phyloP scores from a whole-genome alignment of 2,797 vertebrate genomes.

The Clarias platycephalus region DNA sequence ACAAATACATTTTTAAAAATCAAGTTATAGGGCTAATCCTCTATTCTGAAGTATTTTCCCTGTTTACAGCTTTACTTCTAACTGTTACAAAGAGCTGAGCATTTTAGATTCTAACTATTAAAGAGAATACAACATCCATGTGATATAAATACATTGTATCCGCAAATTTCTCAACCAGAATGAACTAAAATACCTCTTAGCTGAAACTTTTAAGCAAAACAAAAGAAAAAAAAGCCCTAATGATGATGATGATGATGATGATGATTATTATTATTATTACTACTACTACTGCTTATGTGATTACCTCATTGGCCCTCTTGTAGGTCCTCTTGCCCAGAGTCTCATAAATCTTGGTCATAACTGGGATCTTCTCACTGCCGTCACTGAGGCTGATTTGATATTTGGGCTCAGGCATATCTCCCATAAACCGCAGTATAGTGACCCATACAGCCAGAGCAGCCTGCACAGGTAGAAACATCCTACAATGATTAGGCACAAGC shows the following conservation, averaged over 20 bases:
- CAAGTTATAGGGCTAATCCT: not conserved
- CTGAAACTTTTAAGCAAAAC: not conserved
- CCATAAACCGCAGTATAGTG: slow-evolving; percentile 95
- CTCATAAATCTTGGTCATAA: slow-evolving; percentile 99
- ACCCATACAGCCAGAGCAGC: slow-evolving; percentile 95
- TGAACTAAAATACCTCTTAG: not conserved
- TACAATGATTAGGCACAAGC: not conserved
- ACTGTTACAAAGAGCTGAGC: not conserved
- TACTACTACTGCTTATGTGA: not conserved
- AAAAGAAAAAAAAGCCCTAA: not conserved
- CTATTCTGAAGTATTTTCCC: not conserved
- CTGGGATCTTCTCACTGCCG: slow-evolving; percentile 94
- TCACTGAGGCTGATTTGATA: slow-evolving; percentile 87
- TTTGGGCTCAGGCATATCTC: slow-evolving; percentile 91
- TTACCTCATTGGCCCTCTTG: slow-evolving; percentile 92
- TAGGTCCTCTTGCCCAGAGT: slow-evolving; percentile 94
- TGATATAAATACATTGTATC: not conserved
- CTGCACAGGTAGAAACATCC: slow-evolving; percentile 63
- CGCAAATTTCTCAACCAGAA: not conserved
- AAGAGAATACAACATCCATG: not conserved
- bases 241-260: too few relatives aligned
- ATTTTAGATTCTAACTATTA: not conserved
- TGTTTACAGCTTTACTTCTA: not conserved
- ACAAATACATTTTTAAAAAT: too few relatives aligned
- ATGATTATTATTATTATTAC: not conserved